These are phyloP conservation scores for Scelioninae gen. 2 DNA, from an alignment of 2,888 invertebrate species.

Conservation along the genomic window DNA sequence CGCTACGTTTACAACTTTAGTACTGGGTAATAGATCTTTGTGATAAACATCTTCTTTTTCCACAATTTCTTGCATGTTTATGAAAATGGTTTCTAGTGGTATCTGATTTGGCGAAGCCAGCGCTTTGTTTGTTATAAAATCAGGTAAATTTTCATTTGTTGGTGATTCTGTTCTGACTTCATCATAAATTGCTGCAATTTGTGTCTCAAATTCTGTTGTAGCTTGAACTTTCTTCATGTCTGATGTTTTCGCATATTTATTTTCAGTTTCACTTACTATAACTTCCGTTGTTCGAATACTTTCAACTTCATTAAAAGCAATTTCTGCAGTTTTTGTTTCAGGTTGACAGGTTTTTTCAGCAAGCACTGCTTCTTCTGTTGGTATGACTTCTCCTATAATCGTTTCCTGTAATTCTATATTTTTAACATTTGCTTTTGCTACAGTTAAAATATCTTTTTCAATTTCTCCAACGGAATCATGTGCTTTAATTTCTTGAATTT, in stretches of 20 bases:
- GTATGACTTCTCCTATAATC: conserved; percentile 77
- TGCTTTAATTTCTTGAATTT: conserved; percentile 75
- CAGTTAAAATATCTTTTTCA: conserved; percentile 73
- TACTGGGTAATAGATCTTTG: conserved; percentile 71
- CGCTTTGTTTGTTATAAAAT: conserved; percentile 72
- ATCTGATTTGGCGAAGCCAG: conserved; percentile 71
- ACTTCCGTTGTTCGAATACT: conserved; percentile 77
- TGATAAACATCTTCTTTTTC: conserved; percentile 76
- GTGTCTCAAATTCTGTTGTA: conserved; percentile 74
- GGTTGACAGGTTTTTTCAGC: conserved; percentile 73
- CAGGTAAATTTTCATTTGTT: conserved; percentile 70
- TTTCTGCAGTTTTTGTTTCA: conserved; percentile 74
- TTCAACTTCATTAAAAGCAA: conserved; percentile 74
- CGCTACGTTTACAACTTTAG: conserved; percentile 74
- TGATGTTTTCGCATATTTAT: conserved; percentile 72
- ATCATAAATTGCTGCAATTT: conserved; percentile 76
- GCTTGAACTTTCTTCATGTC: conserved; percentile 75
- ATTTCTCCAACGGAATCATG: conserved; percentile 76
- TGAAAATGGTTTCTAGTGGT: conserved; percentile 72
- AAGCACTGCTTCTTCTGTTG: conserved; percentile 77
- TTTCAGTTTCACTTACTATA: conserved; percentile 76
- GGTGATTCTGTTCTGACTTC: conserved; percentile 76
- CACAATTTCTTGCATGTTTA: conserved; percentile 73
- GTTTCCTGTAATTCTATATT: conserved; percentile 75
- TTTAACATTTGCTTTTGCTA: conserved; percentile 75